Evolutionary conservation across 2,888 invertebrate species (phyloP).

Genomic region (Biston stratarius): DNA sequence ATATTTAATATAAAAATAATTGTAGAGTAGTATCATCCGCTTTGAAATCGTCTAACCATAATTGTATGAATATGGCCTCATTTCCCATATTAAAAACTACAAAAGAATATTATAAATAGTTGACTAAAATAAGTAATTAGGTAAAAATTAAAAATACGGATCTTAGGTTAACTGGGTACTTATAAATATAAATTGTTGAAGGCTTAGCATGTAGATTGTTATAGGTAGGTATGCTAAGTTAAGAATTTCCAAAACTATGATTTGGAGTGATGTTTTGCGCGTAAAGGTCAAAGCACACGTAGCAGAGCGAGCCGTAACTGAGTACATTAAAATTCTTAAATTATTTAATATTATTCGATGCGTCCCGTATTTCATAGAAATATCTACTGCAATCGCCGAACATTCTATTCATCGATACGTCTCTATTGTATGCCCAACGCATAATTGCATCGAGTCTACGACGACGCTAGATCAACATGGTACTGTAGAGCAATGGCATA

Average conservation of each 20-base stretch:
- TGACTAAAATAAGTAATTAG: constrained; percentile 3
- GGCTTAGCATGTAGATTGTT: constrained; percentile 15
- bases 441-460: too few species aligned
- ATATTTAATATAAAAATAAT: constrained; percentile 6
- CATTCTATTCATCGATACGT: too few species aligned
- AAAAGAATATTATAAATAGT: constrained; percentile 8
- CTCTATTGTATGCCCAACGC: too few species aligned
- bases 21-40: constrained; percentile 3
- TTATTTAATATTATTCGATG: not conserved
- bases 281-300: not conserved
- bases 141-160: constrained; percentile 20
- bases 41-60: constrained; percentile 5
- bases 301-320: not conserved
- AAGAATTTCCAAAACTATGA: not conserved
- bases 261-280: not conserved
- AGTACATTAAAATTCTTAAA: not conserved
- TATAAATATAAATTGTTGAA: constrained; percentile 25
- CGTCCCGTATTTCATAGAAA: too few species aligned
- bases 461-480: too few species aligned
- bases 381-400: too few species aligned
- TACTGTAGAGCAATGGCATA: too few species aligned
- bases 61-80: constrained; percentile 1
- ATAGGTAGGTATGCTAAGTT: constrained; percentile 3
- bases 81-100: constrained; percentile 6
- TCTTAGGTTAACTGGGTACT: constrained; percentile 29